A percentile compares a stretch with the other conserved stretches of the same genome.
Conservation (phyloP, 2,888 invertebrate species). For the Artemia sp. region DNA sequence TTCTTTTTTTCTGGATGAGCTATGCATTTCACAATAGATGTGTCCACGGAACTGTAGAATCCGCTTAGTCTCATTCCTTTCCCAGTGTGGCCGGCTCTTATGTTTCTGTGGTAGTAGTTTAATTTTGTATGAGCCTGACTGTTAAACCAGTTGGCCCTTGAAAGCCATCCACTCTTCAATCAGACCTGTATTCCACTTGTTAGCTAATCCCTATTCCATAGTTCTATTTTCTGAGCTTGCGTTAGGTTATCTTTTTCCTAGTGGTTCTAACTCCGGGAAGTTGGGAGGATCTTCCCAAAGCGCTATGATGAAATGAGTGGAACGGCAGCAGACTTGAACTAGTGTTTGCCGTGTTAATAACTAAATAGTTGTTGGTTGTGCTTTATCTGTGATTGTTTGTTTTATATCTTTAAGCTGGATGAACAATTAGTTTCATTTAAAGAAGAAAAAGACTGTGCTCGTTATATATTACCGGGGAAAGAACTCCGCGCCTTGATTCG, state of each 20-base stretch:
- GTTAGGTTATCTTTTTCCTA: slow-evolving; percentile 2
- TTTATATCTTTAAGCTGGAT: not conserved
- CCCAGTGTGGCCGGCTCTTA: no score
- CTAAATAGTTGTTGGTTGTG: not conserved
- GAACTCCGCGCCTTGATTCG: slow-evolving; percentile 5
- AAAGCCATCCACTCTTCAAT: not conserved
- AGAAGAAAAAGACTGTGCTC: slow-evolving; percentile 13
- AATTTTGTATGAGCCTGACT: no score
- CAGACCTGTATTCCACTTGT: slow-evolving; percentile 11
- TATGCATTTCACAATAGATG: no score
- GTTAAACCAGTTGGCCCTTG: no score
- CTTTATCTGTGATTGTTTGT: no score
- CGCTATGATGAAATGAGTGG: not conserved
- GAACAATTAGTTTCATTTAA: slow-evolving; percentile 1
- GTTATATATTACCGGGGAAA: not conserved
- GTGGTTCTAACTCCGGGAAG: not conserved
- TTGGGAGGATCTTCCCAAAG: slow-evolving; percentile 8
- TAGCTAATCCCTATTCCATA: not conserved
- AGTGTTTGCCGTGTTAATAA: not conserved
- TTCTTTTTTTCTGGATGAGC: no score
- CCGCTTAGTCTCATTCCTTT: no score
- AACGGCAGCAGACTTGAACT: slow-evolving; percentile 2
- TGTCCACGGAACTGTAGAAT: no score
- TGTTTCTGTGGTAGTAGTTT: no score
- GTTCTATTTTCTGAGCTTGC: slow-evolving; percentile 1